Conservation (phyloP, 2,888 invertebrate species). For the Luffia ferchaultella region DNA sequence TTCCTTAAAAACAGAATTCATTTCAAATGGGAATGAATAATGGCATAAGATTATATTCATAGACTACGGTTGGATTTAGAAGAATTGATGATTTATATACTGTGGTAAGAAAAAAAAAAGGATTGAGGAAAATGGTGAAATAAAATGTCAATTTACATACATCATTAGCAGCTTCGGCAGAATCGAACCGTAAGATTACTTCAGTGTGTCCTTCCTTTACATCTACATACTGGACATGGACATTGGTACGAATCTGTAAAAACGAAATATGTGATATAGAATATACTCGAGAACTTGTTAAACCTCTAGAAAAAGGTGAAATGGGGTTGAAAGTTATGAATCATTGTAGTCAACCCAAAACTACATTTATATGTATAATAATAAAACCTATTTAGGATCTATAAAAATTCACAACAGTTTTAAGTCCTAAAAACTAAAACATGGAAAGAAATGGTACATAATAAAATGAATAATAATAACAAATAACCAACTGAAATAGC, state of each 20-base stretch:
- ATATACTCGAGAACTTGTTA: slow-evolving; percentile 5
- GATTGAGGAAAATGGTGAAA: no score
- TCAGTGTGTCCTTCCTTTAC: slow-evolving; percentile 74
- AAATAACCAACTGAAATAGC: no score
- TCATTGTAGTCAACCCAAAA: no score
- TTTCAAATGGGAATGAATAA: not conserved
- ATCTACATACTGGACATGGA: slow-evolving; percentile 81
- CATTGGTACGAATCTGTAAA: slow-evolving; percentile 66
- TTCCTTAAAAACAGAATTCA: not conserved
- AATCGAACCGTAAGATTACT: slow-evolving; percentile 73
- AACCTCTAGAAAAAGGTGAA: not conserved
- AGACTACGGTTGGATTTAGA: not conserved
- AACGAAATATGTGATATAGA: no score
- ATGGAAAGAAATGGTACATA: no score
- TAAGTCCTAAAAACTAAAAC: no score
- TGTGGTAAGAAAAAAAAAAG: no score
- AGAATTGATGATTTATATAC: no score
- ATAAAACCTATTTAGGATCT: no score
- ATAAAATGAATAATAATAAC: no score
- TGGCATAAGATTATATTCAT: not conserved
- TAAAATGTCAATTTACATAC: slow-evolving; percentile 23
- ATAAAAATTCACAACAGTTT: no score
- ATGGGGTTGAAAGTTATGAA: slow-evolving; percentile 3
- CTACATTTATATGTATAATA: no score
- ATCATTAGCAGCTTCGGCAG: slow-evolving; percentile 51